Percentiles rank a stretch among this genome's conserved stretches.
Evolutionary conservation across 1,140 invertebrate genomes (phyloP).

Genomic region (Forficula auricularia): DNA sequence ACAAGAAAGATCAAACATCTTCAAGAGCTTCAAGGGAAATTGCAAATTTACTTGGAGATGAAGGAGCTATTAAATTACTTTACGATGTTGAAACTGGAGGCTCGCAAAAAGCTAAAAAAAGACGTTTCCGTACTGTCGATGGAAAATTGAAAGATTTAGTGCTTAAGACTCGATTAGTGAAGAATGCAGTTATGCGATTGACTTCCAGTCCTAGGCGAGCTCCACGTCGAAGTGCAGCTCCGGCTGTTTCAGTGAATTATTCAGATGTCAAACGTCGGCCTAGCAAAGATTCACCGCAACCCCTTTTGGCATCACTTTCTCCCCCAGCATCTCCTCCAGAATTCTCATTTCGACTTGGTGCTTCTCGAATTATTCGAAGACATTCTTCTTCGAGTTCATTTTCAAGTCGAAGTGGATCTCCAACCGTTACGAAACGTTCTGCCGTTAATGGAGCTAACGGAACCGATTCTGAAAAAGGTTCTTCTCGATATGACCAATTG

Average conservation of each 20-base stretch:
- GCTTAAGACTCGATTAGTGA: constrained; percentile 29
- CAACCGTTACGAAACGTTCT: constrained; percentile 10
- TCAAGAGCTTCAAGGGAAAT: constrained; percentile 39
- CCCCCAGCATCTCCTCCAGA: constrained; percentile 18
- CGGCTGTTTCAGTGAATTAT: too few species aligned
- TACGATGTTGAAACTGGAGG: constrained; percentile 46
- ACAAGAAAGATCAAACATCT: too few species aligned
- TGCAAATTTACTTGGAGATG: constrained; percentile 59
- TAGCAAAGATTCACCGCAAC: constrained; percentile 8
- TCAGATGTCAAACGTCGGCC: neutral
- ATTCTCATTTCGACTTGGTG: constrained; percentile 34
- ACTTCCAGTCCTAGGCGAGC: constrained; percentile 13
- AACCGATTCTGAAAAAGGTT: neutral
- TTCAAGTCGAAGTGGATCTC: constrained; percentile 45
- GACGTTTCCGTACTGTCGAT: constrained; percentile 17
- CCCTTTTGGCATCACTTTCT: constrained; percentile 9
- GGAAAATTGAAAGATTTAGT: constrained; percentile 19
- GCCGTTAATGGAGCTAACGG: constrained; percentile 1
- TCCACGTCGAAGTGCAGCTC: neutral
- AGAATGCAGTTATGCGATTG: constrained; percentile 33
- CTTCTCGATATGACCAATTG: neutral
- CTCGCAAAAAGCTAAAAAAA: constrained; percentile 18
- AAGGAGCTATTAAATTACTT: constrained; percentile 68
- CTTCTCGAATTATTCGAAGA: constrained; percentile 57
- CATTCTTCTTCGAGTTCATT: constrained; percentile 62